Evolutionary conservation across 2,797 vertebrate species (phyloP).

Genomic region (Yasuhikotakia modesta): DNA sequence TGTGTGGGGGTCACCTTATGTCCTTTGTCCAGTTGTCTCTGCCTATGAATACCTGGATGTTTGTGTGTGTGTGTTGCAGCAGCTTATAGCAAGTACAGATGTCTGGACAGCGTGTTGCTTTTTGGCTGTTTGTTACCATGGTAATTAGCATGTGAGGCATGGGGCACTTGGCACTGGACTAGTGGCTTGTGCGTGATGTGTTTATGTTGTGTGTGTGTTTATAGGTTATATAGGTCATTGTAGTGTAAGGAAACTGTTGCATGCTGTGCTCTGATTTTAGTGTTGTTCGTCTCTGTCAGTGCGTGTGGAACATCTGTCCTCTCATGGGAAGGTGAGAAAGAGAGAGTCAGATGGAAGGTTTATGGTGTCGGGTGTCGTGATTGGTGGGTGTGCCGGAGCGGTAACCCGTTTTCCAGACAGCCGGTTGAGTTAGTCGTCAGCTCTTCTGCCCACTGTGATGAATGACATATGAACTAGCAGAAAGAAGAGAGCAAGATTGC

Average conservation of each 20-base stretch:
- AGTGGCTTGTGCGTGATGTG: neutral
- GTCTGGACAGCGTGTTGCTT: conserved; percentile 47
- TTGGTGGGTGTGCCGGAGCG: too few relatives aligned
- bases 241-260: neutral
- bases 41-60: neutral
- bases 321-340: conserved; percentile 35
- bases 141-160: conserved; percentile 44
- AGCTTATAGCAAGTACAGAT: conserved; percentile 46
- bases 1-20: neutral
- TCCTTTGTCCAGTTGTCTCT: conserved; percentile 25
- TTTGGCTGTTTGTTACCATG: conserved; percentile 18
- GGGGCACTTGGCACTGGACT: conserved; percentile 33
- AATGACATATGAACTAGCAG: neutral
- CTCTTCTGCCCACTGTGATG: neutral
- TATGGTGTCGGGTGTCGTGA: neutral
- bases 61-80: neutral
- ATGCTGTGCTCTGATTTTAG: conserved; percentile 17
- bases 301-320: conserved; percentile 8
- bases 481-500: neutral
- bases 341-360: neutral
- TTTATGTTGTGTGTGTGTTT: neutral
- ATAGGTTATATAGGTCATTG: conserved; percentile 19
- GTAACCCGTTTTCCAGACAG: conserved; percentile 14
- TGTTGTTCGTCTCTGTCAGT: conserved; percentile 33
- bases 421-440: neutral